These are phyloP conservation scores for Daboia siamensis DNA, from an alignment of 2,113 vertebrate genomes.

Conservation along the genomic window DNA sequence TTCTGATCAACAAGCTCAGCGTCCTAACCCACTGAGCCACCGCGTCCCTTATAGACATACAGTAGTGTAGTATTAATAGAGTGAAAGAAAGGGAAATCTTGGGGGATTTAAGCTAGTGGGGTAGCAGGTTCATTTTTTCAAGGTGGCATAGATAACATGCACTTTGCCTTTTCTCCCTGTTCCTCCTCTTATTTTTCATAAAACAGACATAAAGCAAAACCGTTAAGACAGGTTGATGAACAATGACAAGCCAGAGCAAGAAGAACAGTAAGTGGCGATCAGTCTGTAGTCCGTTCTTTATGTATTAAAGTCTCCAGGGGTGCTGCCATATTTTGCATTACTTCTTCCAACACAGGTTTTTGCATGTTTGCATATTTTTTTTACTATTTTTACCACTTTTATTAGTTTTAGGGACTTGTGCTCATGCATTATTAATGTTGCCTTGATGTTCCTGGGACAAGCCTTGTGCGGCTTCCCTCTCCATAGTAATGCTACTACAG, in stretches of 20 bases:
- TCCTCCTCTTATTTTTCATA: too few species aligned
- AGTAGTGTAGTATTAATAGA: neutral
- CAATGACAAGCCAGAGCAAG: neutral
- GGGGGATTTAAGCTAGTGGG: neutral
- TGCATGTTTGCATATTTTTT: neutral
- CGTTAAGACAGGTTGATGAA: neutral
- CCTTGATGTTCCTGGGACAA: neutral
- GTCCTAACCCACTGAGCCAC: too few species aligned
- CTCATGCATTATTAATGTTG: neutral
- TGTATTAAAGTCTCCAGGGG: neutral
- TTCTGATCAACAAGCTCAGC: too few species aligned
- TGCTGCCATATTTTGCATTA: neutral
- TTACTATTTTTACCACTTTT: neutral
- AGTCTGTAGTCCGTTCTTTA: neutral
- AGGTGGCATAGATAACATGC: neutral
- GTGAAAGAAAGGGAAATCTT: neutral
- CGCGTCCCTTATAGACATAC: too few species aligned
- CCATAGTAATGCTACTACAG: neutral
- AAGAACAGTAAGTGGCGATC: neutral
- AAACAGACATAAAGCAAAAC: neutral
- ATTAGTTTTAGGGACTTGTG: neutral
- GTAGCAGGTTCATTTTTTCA: neutral
- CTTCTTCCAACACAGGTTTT: neutral
- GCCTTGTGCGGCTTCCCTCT: neutral
- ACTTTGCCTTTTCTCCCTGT: neutral